Evolutionary conservation across 2,888 invertebrate species (phyloP).

Genomic region (Halictus ligatus): DNA sequence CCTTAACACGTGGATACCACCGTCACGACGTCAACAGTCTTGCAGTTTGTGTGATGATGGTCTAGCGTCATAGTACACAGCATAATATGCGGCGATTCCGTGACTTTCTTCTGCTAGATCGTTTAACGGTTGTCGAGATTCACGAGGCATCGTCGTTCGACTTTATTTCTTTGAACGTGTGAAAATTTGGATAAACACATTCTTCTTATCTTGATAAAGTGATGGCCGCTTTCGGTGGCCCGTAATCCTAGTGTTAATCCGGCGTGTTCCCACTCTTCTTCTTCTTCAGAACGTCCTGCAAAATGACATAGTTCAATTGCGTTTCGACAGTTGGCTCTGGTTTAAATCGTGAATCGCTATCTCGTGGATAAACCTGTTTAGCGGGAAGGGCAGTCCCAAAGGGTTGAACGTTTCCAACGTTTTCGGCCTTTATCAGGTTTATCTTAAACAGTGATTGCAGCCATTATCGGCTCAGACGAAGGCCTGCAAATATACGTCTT

Average conservation of each 20-base stretch:
- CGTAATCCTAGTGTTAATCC: no score
- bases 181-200: no score
- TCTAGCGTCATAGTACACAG: background rate
- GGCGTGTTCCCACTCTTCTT: no score
- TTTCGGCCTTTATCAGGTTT: background rate
- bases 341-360: background rate
- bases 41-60: background rate
- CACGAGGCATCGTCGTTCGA: background rate
- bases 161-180: no score
- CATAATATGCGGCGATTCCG: background rate
- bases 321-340: background rate
- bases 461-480: background rate
- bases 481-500: background rate
- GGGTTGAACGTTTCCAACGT: background rate
- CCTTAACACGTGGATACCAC: background rate
- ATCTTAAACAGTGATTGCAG: background rate
- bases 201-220: no score
- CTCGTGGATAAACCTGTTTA: background rate
- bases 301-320: background rate
- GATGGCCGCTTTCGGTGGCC: no score
- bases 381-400: background rate
- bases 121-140: background rate
- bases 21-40: background rate
- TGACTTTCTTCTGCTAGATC: background rate
- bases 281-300: no score